These are phyloP conservation scores for Octonoba sinensis DNA, from an alignment of 2,888 invertebrate species.

Conservation along the genomic window DNA sequence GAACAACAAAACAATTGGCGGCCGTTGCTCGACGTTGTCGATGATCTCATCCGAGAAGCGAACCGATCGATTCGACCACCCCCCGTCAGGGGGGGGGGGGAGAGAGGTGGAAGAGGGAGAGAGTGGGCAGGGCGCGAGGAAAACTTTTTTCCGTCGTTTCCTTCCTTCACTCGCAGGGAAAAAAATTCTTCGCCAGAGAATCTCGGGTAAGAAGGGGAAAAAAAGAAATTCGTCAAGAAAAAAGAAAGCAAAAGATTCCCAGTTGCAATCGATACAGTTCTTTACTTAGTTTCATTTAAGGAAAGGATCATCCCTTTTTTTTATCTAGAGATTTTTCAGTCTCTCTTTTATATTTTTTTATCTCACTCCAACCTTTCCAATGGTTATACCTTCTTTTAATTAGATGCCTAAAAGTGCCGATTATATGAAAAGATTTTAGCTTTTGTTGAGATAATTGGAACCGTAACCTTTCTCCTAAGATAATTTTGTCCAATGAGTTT, in stretches of 20 bases:
- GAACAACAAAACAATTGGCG: slow-evolving; percentile 44
- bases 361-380: slow-evolving; percentile 8
- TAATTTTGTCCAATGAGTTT: no score
- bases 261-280: slow-evolving; percentile 63
- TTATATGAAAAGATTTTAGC: slow-evolving; percentile 57
- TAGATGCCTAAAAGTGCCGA: slow-evolving; percentile 58
- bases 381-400: slow-evolving; percentile 60
- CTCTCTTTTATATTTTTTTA: slow-evolving; percentile 19
- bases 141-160: slow-evolving; percentile 61
- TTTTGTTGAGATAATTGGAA: slow-evolving; percentile 56
- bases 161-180: slow-evolving; percentile 43
- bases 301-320: slow-evolving; percentile 63
- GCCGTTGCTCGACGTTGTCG: slow-evolving; percentile 39
- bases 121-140: slow-evolving; percentile 43
- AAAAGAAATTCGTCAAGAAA: slow-evolving; percentile 8
- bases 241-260: slow-evolving; percentile 32
- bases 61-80: slow-evolving; percentile 22
- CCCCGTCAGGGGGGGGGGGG: slow-evolving; percentile 17
- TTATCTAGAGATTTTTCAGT: slow-evolving; percentile 38
- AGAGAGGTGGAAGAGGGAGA: slow-evolving; percentile 18
- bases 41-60: slow-evolving; percentile 49
- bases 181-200: slow-evolving; percentile 15
- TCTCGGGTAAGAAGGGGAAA: slow-evolving; percentile 18
- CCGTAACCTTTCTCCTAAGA: slow-evolving; percentile 5
- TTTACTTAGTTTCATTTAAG: slow-evolving; percentile 64